Evolutionary conservation across 2,113 vertebrate genomes (phyloP).

Genomic region (Mustela nigripes): DNA sequence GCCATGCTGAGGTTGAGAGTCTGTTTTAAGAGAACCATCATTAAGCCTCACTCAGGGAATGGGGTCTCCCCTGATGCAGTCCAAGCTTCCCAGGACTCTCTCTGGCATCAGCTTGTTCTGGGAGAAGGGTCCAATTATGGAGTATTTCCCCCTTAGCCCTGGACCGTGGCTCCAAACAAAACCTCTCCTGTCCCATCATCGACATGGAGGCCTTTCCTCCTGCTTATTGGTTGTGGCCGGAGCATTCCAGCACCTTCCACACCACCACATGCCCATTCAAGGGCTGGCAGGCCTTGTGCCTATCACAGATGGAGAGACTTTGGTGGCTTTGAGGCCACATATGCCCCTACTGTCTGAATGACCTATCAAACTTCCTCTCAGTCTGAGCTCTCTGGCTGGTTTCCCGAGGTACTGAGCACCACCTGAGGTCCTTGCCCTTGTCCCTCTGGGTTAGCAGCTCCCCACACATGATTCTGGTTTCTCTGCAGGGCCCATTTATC

Average conservation of each 20-base stretch:
- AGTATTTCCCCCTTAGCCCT: background rate
- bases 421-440: accelerated
- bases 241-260: conserved; percentile 9
- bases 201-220: background rate
- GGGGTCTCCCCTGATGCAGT: background rate
- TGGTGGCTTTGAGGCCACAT: background rate
- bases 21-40: background rate
- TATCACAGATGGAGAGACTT: background rate
- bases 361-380: background rate
- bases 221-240: background rate
- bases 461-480: background rate
- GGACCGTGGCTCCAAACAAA: background rate
- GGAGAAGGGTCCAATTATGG: background rate
- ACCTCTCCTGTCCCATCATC: background rate
- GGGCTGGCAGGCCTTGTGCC: background rate
- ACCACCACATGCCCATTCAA: background rate
- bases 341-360: background rate
- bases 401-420: background rate
- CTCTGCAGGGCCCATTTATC: background rate
- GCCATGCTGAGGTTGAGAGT: background rate
- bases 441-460: background rate
- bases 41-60: background rate
- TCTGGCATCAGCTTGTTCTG: background rate
- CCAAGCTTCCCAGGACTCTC: background rate
- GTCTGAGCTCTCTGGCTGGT: background rate